These are phyloP conservation scores for Glaucopsyche alexis DNA, from an alignment of 2,888 invertebrate genomes.

Conservation along the genomic window DNA sequence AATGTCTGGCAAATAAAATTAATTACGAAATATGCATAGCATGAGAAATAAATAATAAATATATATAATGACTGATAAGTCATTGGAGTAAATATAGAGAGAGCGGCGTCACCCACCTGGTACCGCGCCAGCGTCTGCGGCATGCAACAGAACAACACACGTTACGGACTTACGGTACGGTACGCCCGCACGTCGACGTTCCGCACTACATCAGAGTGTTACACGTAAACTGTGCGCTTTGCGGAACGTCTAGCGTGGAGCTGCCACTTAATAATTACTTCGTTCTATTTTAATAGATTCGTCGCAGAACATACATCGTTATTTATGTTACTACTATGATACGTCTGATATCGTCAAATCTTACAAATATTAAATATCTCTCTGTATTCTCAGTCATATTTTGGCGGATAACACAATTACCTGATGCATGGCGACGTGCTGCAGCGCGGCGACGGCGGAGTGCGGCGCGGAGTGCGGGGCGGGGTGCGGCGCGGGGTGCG, in stretches of 20 bases:
- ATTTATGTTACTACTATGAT: too few relatives aligned
- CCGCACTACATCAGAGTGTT: too few relatives aligned
- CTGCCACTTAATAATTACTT: too few relatives aligned
- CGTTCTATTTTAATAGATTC: too few relatives aligned
- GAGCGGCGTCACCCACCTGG: constrained; percentile 10
- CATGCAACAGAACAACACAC: constrained; percentile 4
- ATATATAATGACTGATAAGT: too few relatives aligned
- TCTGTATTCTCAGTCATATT: too few relatives aligned
- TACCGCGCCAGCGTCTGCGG: constrained; percentile 6
- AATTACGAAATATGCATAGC: background rate
- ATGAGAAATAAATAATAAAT: background rate
- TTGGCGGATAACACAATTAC: constrained; percentile 41
- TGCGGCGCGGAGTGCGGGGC: constrained; percentile 41
- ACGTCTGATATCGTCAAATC: too few relatives aligned
- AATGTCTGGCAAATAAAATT: background rate
- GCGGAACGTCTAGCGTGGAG: too few relatives aligned
- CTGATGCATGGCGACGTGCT: constrained; percentile 73
- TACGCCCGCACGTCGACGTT: too few relatives aligned
- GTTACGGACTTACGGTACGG: background rate
- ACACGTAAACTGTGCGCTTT: too few relatives aligned
- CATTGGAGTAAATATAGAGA: background rate
- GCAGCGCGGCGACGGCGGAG: constrained; percentile 64
- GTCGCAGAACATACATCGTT: too few relatives aligned
- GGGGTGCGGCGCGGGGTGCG: constrained; percentile 42
- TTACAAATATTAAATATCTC: too few relatives aligned